Conservation (phyloP, 2,888 invertebrate species). For the Spialia ferax region DNA sequence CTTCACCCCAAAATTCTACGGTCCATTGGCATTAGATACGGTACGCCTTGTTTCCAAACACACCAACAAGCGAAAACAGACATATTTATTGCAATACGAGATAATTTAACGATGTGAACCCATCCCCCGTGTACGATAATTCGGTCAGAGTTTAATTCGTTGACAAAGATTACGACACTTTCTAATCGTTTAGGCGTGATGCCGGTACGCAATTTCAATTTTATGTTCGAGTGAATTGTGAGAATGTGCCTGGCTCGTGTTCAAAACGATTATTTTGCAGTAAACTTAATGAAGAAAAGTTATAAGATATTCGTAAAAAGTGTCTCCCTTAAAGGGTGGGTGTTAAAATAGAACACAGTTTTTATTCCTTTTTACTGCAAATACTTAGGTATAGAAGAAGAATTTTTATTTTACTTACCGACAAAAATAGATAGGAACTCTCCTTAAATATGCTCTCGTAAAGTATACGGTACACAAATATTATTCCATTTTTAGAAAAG, state of each 20-base stretch:
- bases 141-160: conserved; percentile 85
- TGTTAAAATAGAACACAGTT: background rate
- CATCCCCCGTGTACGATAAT: conserved; percentile 68
- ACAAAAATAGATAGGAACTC: too few relatives aligned
- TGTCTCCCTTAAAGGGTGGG: background rate
- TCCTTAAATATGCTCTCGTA: too few relatives aligned
- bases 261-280: conserved; percentile 57
- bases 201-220: conserved; percentile 71
- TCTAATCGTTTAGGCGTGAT: conserved; percentile 77
- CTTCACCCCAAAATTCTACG: conserved; percentile 64
- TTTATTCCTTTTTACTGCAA: background rate
- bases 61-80: conserved; percentile 58
- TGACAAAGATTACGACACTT: conserved; percentile 77
- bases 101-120: conserved; percentile 84
- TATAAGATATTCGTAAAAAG: conserved; percentile 40
- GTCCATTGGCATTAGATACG: conserved; percentile 79
- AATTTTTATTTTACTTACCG: too few relatives aligned
- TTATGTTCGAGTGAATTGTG: conserved; percentile 78
- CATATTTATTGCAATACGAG: conserved; percentile 83
- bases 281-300: conserved; percentile 61
- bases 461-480: too few relatives aligned
- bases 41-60: conserved; percentile 81
- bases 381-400: too few relatives aligned
- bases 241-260: conserved; percentile 53
- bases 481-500: too few relatives aligned